A percentile compares a stretch with the other conserved stretches of the same genome.
These are phyloP conservation scores for Oegoconia quadripuncta DNA, from an alignment of 2,888 invertebrate genomes.

Conservation along the genomic window DNA sequence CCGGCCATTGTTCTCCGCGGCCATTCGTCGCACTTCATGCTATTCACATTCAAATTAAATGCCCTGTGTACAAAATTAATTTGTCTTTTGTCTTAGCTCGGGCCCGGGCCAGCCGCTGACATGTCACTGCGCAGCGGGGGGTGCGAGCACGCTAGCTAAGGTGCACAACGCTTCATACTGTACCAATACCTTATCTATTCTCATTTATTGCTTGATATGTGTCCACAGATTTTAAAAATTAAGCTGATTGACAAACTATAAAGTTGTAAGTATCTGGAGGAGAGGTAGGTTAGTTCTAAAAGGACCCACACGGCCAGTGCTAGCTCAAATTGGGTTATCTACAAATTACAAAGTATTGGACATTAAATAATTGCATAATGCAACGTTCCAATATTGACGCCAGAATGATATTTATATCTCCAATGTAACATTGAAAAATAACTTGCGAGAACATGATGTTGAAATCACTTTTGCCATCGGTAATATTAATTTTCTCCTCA, in stretches of 20 bases:
- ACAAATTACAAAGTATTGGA: too few relatives aligned
- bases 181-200: neutral
- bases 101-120: conserved; percentile 47
- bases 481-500: conserved; percentile 42
- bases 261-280: too few relatives aligned
- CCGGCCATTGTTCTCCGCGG: conserved; percentile 74
- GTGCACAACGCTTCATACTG: neutral
- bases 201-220: too few relatives aligned
- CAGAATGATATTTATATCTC: too few relatives aligned
- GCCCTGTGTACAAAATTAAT: conserved; percentile 78
- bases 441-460: conserved; percentile 13
- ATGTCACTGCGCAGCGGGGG: conserved; percentile 68
- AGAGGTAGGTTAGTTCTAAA: too few relatives aligned
- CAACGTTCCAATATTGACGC: too few relatives aligned
- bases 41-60: conserved; percentile 80
- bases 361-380: too few relatives aligned
- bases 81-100: conserved; percentile 77
- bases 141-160: conserved; percentile 25
- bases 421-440: neutral
- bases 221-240: too few relatives aligned
- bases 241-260: too few relatives aligned
- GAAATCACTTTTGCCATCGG: conserved; percentile 30
- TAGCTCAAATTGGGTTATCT: too few relatives aligned
- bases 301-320: too few relatives aligned
- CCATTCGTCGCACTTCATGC: conserved; percentile 79